Percentiles rank a stretch among this genome's conserved stretches.
Evolutionary conservation across 2,888 invertebrate species (phyloP).

Genomic region (Octodonta nipae): DNA sequence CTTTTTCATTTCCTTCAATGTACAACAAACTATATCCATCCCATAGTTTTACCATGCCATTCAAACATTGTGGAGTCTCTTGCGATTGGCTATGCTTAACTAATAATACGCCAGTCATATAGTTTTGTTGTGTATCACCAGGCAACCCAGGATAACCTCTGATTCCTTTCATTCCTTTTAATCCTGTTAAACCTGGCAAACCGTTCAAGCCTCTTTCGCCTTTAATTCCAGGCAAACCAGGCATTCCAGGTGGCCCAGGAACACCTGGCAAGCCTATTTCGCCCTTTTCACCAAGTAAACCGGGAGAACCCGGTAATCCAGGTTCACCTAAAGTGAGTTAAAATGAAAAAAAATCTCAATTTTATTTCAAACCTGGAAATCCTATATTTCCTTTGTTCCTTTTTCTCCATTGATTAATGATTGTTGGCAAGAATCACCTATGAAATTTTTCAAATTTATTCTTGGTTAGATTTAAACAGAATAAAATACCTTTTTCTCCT

Average conservation of each 20-base stretch:
- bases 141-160: conserved; percentile 58
- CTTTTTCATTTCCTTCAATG: conserved; percentile 90
- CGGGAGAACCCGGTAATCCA: conserved; percentile 49
- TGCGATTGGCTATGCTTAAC: conserved; percentile 91
- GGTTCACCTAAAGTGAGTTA: too few relatives aligned
- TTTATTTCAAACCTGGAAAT: too few relatives aligned
- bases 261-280: conserved; percentile 43
- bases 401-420: too few relatives aligned
- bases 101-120: conserved; percentile 62
- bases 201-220: conserved; percentile 39
- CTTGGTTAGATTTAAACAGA: too few relatives aligned
- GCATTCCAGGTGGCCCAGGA: conserved; percentile 46
- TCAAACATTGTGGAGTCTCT: conserved; percentile 67
- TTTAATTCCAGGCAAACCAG: conserved; percentile 42
- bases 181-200: conserved; percentile 42
- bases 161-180: conserved; percentile 46
- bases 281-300: conserved; percentile 28
- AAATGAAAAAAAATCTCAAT: too few relatives aligned
- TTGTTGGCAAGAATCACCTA: too few relatives aligned
- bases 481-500: too few relatives aligned
- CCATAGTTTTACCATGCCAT: conserved; percentile 80
- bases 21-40: conserved; percentile 92
- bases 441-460: too few relatives aligned
- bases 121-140: conserved; percentile 60
- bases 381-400: too few relatives aligned